Conservation (phyloP, 2,113 vertebrate genomes). For the Fukomys damarensis region DNA sequence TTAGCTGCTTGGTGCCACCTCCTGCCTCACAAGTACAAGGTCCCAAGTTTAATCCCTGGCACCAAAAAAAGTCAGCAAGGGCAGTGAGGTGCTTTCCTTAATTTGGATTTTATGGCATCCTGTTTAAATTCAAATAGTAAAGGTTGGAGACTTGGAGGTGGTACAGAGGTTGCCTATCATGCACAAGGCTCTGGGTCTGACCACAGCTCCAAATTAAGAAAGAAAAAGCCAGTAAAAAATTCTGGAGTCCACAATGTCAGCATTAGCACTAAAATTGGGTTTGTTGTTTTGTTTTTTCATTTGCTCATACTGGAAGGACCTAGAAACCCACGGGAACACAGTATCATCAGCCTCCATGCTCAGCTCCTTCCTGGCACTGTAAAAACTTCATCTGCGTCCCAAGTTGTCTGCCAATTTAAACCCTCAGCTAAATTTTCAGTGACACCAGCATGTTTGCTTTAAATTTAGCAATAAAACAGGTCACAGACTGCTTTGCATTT, state of each 20-base stretch:
- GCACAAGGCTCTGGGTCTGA: background rate
- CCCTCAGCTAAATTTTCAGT: background rate
- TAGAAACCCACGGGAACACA: background rate
- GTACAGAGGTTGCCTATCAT: background rate
- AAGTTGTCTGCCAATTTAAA: background rate
- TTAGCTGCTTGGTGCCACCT: too few relatives aligned
- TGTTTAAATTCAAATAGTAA: background rate
- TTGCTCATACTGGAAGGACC: background rate
- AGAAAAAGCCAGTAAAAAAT: background rate
- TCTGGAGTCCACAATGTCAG: background rate
- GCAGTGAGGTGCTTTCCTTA: background rate
- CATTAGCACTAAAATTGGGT: background rate
- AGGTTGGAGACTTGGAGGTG: background rate
- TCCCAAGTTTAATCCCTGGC: too few relatives aligned
- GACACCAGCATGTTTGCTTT: slow-evolving; percentile 28
- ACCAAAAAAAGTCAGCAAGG: background rate
- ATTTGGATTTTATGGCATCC: background rate
- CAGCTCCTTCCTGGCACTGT: background rate
- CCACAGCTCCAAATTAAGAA: background rate
- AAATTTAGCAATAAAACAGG: slow-evolving; percentile 1
- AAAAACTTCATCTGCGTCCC: background rate
- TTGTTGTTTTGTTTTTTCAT: background rate
- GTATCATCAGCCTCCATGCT: background rate
- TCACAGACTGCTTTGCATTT: background rate
- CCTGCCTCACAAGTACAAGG: too few relatives aligned